These are phyloP conservation scores for Astropecten irregularis DNA, from an alignment of 53 echinoderm and acorn worm species.

Conservation along the genomic window DNA sequence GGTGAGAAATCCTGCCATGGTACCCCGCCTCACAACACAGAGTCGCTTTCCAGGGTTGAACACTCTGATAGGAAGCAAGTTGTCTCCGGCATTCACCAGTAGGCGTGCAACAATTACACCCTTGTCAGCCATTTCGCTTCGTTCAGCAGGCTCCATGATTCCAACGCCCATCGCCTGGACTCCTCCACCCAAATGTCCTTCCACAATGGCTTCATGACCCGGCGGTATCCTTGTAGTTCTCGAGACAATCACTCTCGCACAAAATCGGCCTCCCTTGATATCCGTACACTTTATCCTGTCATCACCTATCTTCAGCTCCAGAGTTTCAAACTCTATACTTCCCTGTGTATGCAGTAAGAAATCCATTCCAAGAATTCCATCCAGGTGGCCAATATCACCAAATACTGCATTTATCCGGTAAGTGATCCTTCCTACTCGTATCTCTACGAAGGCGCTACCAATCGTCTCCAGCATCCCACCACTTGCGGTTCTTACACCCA, in stretches of 20 bases:
- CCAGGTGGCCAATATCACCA: background rate
- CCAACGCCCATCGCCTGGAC: background rate
- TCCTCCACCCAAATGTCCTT: background rate
- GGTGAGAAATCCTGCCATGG: background rate
- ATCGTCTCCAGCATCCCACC: constrained; percentile 24
- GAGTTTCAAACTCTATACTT: background rate
- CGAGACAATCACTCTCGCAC: background rate
- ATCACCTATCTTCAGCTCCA: background rate
- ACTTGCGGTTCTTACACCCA: constrained; percentile 30
- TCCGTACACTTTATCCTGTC: no score
- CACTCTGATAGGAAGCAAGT: background rate
- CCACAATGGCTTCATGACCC: background rate
- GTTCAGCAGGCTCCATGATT: constrained; percentile 20
- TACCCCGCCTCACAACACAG: background rate
- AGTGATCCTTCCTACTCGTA: background rate
- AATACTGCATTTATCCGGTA: constrained; percentile 5
- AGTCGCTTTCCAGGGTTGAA: background rate
- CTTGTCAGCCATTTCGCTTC: constrained; percentile 1
- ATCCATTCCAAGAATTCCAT: constrained; percentile 5
- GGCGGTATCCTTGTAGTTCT: background rate
- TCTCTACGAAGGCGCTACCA: constrained; percentile 30
- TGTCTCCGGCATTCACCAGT: background rate
- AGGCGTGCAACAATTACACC: constrained; percentile 7
- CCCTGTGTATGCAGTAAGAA: background rate
- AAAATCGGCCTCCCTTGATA: no score